These are phyloP conservation scores for Scarus forsteni DNA, from an alignment of 2,797 vertebrate genomes.

Conservation along the genomic window DNA sequence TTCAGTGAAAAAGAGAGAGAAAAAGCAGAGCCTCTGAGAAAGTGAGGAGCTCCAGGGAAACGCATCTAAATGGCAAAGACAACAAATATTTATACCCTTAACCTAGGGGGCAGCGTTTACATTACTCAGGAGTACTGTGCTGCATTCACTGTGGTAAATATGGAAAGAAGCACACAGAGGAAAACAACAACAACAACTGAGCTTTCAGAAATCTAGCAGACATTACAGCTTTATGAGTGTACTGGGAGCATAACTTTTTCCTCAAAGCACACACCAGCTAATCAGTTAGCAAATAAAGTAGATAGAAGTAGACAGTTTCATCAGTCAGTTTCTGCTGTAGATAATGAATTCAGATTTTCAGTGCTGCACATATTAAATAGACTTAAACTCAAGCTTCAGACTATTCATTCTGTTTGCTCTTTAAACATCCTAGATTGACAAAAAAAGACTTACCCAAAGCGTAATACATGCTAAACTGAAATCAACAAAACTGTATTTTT, in stretches of 20 bases:
- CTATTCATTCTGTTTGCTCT: too few species aligned
- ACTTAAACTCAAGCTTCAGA: too few species aligned
- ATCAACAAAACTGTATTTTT: too few species aligned
- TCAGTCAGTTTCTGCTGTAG: too few species aligned
- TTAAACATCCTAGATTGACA: too few species aligned
- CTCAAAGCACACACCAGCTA: neutral
- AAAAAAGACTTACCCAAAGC: too few species aligned
- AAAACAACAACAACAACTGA: neutral
- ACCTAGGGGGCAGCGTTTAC: conserved; percentile 23
- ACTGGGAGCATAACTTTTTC: too few species aligned
- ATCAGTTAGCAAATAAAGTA: neutral
- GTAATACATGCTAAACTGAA: too few species aligned
- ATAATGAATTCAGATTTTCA: too few species aligned
- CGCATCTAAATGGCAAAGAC: conserved; percentile 22
- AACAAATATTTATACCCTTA: conserved; percentile 25
- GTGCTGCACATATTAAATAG: too few species aligned
- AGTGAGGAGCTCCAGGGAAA: conserved; percentile 7
- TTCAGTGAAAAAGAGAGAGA: conserved; percentile 17
- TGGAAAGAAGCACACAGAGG: neutral
- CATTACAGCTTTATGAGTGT: neutral
- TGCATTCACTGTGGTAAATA: neutral
- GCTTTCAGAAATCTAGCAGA: neutral
- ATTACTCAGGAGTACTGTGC: conserved; percentile 2
- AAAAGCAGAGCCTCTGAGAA: conserved; percentile 31
- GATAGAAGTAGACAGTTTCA: too few species aligned